Conservation (phyloP, 2,113 vertebrate genomes). For the Drymodes brunneopygia region DNA sequence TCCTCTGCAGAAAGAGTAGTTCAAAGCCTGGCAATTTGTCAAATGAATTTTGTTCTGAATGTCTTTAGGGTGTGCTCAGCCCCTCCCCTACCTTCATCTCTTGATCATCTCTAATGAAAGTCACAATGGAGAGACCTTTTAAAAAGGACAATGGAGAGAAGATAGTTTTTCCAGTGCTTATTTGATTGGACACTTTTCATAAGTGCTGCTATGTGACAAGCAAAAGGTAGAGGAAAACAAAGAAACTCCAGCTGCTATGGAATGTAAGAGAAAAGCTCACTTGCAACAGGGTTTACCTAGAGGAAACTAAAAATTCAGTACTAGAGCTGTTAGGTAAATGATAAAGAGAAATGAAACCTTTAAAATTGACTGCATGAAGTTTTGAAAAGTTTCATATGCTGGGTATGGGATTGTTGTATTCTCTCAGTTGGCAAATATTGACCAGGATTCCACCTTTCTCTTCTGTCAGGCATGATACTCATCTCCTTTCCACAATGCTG, state of each 20-base stretch:
- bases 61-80: background rate
- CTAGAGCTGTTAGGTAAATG: background rate
- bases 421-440: background rate
- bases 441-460: background rate
- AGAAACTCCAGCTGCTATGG: background rate
- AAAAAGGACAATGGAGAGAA: background rate
- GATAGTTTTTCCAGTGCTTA: background rate
- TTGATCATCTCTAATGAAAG: background rate
- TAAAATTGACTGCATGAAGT: background rate
- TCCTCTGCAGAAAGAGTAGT: background rate
- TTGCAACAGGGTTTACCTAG: background rate
- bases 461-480: background rate
- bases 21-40: background rate
- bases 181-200: background rate
- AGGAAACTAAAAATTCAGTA: background rate
- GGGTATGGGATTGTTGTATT: background rate
- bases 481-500: background rate
- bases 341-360: background rate
- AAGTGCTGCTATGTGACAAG: background rate
- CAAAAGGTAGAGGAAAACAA: background rate
- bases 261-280: background rate
- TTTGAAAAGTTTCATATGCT: background rate
- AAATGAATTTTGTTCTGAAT: background rate
- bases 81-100: background rate
- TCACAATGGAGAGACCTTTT: background rate